Evolutionary conservation across 1,140 invertebrate genomes (phyloP).

Genomic region (Bombus sibiricus): DNA sequence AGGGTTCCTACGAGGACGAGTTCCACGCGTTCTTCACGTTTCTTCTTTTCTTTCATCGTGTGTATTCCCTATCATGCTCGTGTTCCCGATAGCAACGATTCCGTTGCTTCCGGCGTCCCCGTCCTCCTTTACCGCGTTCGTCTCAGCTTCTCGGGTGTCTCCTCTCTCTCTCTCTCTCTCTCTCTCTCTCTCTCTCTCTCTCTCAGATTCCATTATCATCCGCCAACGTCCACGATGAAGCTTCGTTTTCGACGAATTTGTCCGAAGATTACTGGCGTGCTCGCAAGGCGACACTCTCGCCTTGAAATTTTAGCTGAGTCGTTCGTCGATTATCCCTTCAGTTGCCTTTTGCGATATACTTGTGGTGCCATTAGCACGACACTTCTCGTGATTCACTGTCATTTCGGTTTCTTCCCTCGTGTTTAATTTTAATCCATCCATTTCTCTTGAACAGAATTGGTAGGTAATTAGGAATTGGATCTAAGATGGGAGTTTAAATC

Average conservation of each 20-base stretch:
- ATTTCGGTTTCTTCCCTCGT: not conserved
- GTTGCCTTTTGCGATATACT: not conserved
- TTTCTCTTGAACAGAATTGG: not conserved
- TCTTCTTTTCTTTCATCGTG: not conserved
- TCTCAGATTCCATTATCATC: conserved; percentile 29
- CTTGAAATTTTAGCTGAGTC: conserved; percentile 22
- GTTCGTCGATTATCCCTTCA: not conserved
- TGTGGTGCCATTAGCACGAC: not conserved
- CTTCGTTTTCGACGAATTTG: conserved; percentile 26
- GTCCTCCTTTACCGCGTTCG: conserved; percentile 34
- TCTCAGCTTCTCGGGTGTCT: not conserved
- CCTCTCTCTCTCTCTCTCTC: not conserved
- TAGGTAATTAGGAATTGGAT: not conserved
- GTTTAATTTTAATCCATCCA: not conserved
- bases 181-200: not conserved
- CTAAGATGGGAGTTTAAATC: not conserved
- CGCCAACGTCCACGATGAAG: not conserved
- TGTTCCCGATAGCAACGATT: conserved; percentile 25
- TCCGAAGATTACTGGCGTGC: not conserved
- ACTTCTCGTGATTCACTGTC: not conserved
- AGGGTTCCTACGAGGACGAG: conserved; percentile 25
- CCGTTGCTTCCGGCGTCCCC: conserved; percentile 23
- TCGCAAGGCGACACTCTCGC: not conserved
- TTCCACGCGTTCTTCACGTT: conserved; percentile 17
- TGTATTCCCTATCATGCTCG: not conserved